Evolutionary conservation across 1,140 invertebrate species (phyloP).

Genomic region (Pseudomyrmex flavicornis): DNA sequence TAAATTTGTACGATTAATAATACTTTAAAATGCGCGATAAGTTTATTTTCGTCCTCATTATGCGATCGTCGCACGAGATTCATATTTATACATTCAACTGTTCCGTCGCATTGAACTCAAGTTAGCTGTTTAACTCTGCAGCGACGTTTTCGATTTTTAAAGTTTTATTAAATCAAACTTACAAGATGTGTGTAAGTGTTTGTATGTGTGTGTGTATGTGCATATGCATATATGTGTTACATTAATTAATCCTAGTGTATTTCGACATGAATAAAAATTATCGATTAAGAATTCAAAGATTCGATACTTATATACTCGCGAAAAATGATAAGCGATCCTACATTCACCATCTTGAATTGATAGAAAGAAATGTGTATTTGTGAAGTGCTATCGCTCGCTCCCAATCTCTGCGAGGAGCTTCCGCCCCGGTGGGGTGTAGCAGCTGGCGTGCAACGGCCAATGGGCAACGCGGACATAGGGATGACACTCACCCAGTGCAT

Average conservation of each 20-base stretch:
- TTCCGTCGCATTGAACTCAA: conserved; percentile 20
- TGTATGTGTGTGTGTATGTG: background rate
- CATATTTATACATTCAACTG: background rate
- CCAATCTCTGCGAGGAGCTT: conserved; percentile 25
- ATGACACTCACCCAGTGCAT: conserved; percentile 86
- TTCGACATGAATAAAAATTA: background rate
- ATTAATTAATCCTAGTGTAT: no score
- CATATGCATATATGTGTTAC: background rate
- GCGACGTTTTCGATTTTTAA: background rate
- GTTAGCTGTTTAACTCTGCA: background rate
- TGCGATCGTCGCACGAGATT: background rate
- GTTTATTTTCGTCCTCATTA: background rate
- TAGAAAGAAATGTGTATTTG: conserved; percentile 3
- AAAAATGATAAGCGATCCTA: background rate
- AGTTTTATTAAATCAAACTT: background rate
- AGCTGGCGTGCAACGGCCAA: conserved; percentile 56
- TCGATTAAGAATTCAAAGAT: background rate
- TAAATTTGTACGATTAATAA: background rate
- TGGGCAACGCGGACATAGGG: conserved; percentile 67
- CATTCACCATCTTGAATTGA: conserved; percentile 55
- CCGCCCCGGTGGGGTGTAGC: conserved; percentile 36
- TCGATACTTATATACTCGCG: background rate
- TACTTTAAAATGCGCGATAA: background rate
- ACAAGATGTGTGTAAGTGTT: background rate
- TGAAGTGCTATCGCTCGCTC: conserved; percentile 32